Evolutionary conservation across 2,113 vertebrate species (phyloP), one percentile per base, ranked within the genome.

Genomic region (Coregonus clupeaformis): DNA sequence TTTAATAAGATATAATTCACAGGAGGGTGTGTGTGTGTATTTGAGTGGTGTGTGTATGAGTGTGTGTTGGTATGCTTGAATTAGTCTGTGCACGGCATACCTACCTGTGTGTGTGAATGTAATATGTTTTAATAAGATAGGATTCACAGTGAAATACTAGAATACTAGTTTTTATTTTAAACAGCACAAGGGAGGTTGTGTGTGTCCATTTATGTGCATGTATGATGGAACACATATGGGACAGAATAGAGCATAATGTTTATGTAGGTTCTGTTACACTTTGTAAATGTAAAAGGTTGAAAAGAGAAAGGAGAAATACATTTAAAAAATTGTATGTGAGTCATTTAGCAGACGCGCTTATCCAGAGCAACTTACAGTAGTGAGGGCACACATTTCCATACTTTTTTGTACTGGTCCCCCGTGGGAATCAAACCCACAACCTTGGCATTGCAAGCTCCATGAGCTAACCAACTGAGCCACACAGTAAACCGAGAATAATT

Each of bases 1-100:
- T 90, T 84, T 86, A 89, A 90, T 85, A 83, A 83, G 79, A 86
- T 81, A 71, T n/a, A 22, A 84, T 69, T 80, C 57, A 32, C 78
- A 2, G 60, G 57, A 59, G 79, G 65, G 71, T 72, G 60, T 57
- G 71, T 77, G 45, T 22, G 62, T 66, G 22, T 62, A 11, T 62
- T 2, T 62, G 36, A 42, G 36, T 42, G 36, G 22, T 62, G 60
- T 62, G 52, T 55, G 52, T 22, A 62, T 62, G 60, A 6, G 63
- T 65, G 63, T 65, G 63, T 65, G 25, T 30, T 22, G 24, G 5
- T 11, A 60, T 60, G 57, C 6, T 4, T 60, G 57, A 3, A 60
- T 60, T 22, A 12, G 63, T 62, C n/a, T 62, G 22, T 62, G 59
- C 59, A 62, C 13, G 59, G 24, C 11, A 22, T n/a, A 16, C 57